Percentiles rank a stretch among this genome's conserved stretches.
phyloP scores from a whole-genome alignment of 2,113 vertebrate genomes.

The Engraulis encrasicolus region DNA sequence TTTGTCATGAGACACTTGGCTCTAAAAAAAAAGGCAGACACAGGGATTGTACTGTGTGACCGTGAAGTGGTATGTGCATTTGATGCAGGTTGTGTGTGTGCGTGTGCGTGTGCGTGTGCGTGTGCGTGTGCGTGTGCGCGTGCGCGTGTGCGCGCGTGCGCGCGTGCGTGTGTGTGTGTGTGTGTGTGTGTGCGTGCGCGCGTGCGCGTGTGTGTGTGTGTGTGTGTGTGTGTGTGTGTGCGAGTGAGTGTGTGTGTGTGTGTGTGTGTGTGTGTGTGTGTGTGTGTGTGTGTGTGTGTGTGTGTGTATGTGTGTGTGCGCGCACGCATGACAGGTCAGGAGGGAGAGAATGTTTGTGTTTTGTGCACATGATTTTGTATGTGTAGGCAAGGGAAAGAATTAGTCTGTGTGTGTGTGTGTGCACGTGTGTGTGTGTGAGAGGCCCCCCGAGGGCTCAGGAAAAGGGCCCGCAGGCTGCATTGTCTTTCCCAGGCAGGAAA shows the following conservation, averaged over 20 bases:
- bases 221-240: conserved; percentile 43
- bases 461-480: conserved; percentile 71
- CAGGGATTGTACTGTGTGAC: not conserved
- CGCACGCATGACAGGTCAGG: not conserved
- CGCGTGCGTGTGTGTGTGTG: not conserved
- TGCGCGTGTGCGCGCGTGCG: not conserved
- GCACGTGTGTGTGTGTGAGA: conserved; percentile 43
- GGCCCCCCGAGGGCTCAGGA: conserved; percentile 66
- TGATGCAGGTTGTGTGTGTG: not conserved
- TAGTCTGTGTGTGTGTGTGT: not conserved
- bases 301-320: not conserved
- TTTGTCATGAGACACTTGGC: too few species aligned
- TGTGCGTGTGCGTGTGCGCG: not conserved
- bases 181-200: conserved; percentile 8
- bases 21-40: too few species aligned
- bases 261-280: not conserved
- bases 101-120: not conserved
- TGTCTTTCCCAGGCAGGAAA: conserved; percentile 81
- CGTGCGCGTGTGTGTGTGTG: conserved; percentile 35
- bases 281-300: not conserved
- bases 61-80: not conserved
- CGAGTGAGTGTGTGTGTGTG: not conserved
- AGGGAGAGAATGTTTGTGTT: not conserved
- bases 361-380: conserved; percentile 43
- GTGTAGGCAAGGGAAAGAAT: not conserved